phyloP scores from a whole-genome alignment of 1,140 invertebrate species.

The Drosophila willistoni region DNA sequence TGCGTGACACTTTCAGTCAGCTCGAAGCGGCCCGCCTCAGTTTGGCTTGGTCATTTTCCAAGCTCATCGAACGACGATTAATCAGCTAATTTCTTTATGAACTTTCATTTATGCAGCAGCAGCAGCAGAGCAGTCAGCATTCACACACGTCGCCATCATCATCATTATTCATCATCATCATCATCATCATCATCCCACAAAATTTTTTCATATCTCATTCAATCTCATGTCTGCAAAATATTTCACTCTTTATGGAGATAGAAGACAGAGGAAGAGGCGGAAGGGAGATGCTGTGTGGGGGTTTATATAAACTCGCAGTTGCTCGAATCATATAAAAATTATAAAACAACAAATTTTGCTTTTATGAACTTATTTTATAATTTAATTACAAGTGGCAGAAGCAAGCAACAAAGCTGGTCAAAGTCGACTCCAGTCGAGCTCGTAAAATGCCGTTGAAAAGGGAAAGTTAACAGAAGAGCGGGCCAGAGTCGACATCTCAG shows the following conservation, averaged over 20 bases:
- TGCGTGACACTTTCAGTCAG: conserved; percentile 80
- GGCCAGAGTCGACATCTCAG: neutral
- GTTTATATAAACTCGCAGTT: conserved; percentile 63
- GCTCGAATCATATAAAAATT: conserved; percentile 56
- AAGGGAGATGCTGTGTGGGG: neutral
- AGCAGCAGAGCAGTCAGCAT: conserved; percentile 41
- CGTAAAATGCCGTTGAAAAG: conserved; percentile 79
- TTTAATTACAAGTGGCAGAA: conserved; percentile 69
- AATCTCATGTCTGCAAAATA: conserved; percentile 48
- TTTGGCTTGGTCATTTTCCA: conserved; percentile 72
- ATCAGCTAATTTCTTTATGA: conserved; percentile 82
- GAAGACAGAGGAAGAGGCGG: neutral
- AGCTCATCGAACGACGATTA: conserved; percentile 80
- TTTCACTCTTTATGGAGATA: neutral
- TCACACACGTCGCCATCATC: conserved; percentile 71
- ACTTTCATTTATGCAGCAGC: conserved; percentile 78
- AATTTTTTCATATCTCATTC: too few relatives aligned
- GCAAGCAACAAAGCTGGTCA: conserved; percentile 37
- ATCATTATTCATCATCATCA: conserved; percentile 51
- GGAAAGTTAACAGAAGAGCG: conserved; percentile 67
- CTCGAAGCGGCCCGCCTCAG: conserved; percentile 31
- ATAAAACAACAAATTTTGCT: conserved; percentile 70
- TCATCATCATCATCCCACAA: conserved; percentile 36
- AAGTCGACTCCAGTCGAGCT: conserved; percentile 58
- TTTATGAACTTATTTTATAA: conserved; percentile 82